Evolutionary conservation across 2,797 vertebrate species (phyloP), one percentile per base, ranked within the genome.

Genomic region (Eospalax fontanierii): DNA sequence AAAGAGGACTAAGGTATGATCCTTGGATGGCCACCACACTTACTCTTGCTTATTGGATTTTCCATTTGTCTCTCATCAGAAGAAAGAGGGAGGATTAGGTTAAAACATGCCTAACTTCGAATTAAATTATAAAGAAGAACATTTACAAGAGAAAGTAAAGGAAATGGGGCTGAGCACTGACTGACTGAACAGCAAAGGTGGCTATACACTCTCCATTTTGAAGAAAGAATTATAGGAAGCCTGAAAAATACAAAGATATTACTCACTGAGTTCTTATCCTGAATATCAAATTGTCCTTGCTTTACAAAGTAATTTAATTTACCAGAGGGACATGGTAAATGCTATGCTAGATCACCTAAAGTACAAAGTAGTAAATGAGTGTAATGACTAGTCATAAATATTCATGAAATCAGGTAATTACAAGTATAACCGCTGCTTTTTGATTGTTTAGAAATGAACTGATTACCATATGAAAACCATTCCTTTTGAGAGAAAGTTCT

Each of bases 381-480:
- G 83, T 86, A 94, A 95, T 74, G 4, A 93, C 43, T 74, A 79
- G 63, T 90, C 16, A 92, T 92, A 95, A 91, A 81, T 97, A 97
- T 96, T 97, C 82, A 96, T 96, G 26, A 95, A 95, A 96, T 86
- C 33, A 95, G 75, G 87, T 91, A 96, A 96, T 95, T 97, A 75
- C 81, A 95, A 68, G 18, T 35, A 88, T 75, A 97, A 80, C 79
- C 59, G 84, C 63, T 87, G 86, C 91, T 88, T 98, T 97, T 95
- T 93, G 82, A 95, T 68, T 97, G 86, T 95, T 97, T 96, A 95
- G 68, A 95, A 91, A 38, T 93, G 54, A 73, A 86, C 93, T 96
- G 93, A 96, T 97, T 96, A 93, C 9, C 38, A 87, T 90, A 97
- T 89, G 74, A 97, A 97, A 97, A 93, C 90, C 30, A 95, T 87